phyloP scores from a whole-genome alignment of 1,140 invertebrate species.

The Magallana ariakensis region DNA sequence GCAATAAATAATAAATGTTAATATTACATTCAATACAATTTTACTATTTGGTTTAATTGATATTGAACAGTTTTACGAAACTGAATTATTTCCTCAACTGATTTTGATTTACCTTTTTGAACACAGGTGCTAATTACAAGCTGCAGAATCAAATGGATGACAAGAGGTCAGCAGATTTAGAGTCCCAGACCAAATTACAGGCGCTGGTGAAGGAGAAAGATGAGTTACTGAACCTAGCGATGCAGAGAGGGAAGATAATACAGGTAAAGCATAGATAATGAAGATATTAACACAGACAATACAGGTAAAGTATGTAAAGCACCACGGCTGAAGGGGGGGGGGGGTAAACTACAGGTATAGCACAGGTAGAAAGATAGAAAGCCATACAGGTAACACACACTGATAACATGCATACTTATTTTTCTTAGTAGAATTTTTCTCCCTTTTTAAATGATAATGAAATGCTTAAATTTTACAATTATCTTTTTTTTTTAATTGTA shows the following conservation, averaged over 20 bases:
- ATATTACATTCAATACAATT: too few relatives aligned
- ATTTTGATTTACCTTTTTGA: too few relatives aligned
- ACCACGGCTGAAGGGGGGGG: too few relatives aligned
- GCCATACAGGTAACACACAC: too few relatives aligned
- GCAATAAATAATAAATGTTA: too few relatives aligned
- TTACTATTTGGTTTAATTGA: too few relatives aligned
- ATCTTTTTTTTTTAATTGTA: constrained; percentile 46
- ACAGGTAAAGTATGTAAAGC: too few relatives aligned
- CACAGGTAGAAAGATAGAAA: too few relatives aligned
- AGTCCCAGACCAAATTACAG: constrained; percentile 63
- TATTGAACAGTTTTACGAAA: too few relatives aligned
- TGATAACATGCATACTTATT: too few relatives aligned
- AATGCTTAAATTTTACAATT: neutral
- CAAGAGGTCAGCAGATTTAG: constrained; percentile 60
- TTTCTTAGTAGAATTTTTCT: neutral
- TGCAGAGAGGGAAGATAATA: constrained; percentile 76
- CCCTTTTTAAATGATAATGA: neutral
- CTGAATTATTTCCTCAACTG: too few relatives aligned
- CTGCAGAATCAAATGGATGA: constrained; percentile 66
- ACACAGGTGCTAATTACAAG: constrained; percentile 69
- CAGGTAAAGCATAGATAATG: constrained; percentile 63
- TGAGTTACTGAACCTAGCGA: constrained; percentile 73
- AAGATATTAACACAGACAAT: neutral
- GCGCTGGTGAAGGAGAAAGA: constrained; percentile 74
- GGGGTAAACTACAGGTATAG: too few relatives aligned